Evolutionary conservation across 2,888 invertebrate genomes (phyloP), one percentile per base, ranked within the genome.

Genomic region (Sturmia bella): DNA sequence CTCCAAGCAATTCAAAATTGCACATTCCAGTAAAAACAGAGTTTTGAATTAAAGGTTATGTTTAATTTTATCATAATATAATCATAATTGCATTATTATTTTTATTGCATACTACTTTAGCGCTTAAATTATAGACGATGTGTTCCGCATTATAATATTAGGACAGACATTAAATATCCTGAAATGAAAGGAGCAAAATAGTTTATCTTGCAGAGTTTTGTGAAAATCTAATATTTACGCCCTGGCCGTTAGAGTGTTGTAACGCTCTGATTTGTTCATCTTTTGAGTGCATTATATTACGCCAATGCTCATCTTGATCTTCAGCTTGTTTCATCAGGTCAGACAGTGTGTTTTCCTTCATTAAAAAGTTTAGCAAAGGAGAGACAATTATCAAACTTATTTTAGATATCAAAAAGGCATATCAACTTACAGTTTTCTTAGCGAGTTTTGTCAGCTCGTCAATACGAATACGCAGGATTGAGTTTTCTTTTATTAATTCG

Each of bases 361-460:
- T 41, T 68, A 12, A 4, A 37, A 68, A 63, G 83, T 76, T 43
- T 73, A 56, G 12, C 68, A 19, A 80, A 15, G 64, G 15, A 32
- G 15, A 7, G 21, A 24, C n/a, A 48, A 50, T 12, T 50, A 19
- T 50, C 21, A 3, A 32, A 54, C 27, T 32, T 32, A 11, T 2
- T 50, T 17, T 11, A 50, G 11, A 21, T 21, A 37, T 7, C 12
- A 59, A 41, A 2, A 0, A 13, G 6, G 32, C 32, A 32, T 32
- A 32, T 1, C 59, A 56, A 92, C 94, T 92, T 89, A 96, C 96
- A 85, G 96, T 96, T 88, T 96, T 95, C 85, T 94, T 93, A 84
- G 96, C 95, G 85, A 95, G 93, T 87, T 92, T 93, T 91, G 95
- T 95, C 88, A 96, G 95, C 89, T 95, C 93, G 83, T 93, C 92